Percentiles rank a stretch among this genome's conserved stretches.
Evolutionary conservation across 2,797 vertebrate species (phyloP).

Genomic region (Urophycis tenuis): DNA sequence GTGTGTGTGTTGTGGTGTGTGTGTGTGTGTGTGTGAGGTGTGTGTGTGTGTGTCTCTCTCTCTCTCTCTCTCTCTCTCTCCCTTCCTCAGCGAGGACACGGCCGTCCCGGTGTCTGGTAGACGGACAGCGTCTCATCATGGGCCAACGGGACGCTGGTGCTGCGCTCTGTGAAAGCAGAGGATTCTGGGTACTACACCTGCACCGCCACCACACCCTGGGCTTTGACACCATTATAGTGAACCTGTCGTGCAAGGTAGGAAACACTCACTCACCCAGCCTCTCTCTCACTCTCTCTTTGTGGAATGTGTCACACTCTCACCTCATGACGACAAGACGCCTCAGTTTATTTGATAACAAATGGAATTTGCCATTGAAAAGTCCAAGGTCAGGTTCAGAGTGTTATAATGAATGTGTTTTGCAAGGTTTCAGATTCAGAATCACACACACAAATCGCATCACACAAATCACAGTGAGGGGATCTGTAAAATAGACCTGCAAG

Average conservation of each 20-base stretch:
- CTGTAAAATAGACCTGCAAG: too few relatives aligned
- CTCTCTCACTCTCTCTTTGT: not conserved
- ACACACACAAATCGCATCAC: not conserved
- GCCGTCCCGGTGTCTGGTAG: slow-evolving; percentile 85
- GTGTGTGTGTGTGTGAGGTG: too few relatives aligned
- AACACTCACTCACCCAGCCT: not conserved
- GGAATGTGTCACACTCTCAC: not conserved
- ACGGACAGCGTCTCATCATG: slow-evolving; percentile 89
- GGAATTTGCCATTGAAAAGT: not conserved
- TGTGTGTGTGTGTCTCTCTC: not conserved
- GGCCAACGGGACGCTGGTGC: slow-evolving; percentile 86
- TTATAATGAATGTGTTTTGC: not conserved
- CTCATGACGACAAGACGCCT: not conserved
- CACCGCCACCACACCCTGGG: slow-evolving; percentile 96
- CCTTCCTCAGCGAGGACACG: slow-evolving; percentile 82
- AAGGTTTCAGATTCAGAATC: not conserved
- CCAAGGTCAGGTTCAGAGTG: not conserved
- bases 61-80: slow-evolving; percentile 55
- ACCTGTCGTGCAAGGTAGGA: slow-evolving; percentile 94
- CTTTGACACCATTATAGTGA: slow-evolving; percentile 96
- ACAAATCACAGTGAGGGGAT: too few relatives aligned
- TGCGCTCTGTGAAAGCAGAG: slow-evolving; percentile 92
- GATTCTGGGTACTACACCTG: slow-evolving; percentile 98
- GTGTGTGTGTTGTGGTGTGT: too few relatives aligned
- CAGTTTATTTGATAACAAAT: not conserved